phyloP scores from a whole-genome alignment of 2,888 invertebrate species.

The Pelosia muscerda region DNA sequence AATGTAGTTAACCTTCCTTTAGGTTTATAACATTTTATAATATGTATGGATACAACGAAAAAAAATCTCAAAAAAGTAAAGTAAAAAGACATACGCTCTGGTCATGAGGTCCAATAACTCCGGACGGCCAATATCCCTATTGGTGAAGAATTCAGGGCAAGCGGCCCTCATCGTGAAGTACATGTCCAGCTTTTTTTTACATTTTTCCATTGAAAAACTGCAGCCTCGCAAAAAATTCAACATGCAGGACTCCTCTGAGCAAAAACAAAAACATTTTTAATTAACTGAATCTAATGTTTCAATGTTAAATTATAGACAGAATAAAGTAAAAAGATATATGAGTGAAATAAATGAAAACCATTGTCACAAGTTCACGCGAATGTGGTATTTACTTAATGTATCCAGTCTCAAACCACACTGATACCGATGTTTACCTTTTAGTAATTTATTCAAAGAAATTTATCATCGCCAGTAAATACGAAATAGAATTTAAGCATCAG shows the following conservation, averaged over 20 bases:
- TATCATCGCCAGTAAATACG: too few species aligned
- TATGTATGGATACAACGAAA: neutral
- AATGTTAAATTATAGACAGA: neutral
- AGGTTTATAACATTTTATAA: too few species aligned
- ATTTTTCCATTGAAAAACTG: conserved; percentile 93
- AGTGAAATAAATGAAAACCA: too few species aligned
- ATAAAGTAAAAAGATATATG: too few species aligned
- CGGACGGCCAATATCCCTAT: conserved; percentile 89
- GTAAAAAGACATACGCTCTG: conserved; percentile 86
- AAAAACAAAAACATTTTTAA: neutral
- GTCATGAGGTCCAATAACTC: conserved; percentile 88
- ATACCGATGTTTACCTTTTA: too few species aligned
- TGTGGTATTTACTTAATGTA: too few species aligned
- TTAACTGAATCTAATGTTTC: neutral
- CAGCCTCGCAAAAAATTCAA: conserved; percentile 92
- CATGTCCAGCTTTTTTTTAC: conserved; percentile 91
- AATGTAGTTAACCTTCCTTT: too few species aligned
- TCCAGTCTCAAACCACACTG: too few species aligned
- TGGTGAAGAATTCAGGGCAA: conserved; percentile 92
- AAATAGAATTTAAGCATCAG: too few species aligned
- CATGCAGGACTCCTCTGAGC: conserved; percentile 89
- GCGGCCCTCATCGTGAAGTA: conserved; percentile 94
- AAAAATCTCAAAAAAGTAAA: neutral
- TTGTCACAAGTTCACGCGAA: too few species aligned
- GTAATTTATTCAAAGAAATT: too few species aligned